These are phyloP conservation scores for Mimumesa dahlbomi DNA, from an alignment of 2,888 invertebrate genomes.

Conservation along the genomic window DNA sequence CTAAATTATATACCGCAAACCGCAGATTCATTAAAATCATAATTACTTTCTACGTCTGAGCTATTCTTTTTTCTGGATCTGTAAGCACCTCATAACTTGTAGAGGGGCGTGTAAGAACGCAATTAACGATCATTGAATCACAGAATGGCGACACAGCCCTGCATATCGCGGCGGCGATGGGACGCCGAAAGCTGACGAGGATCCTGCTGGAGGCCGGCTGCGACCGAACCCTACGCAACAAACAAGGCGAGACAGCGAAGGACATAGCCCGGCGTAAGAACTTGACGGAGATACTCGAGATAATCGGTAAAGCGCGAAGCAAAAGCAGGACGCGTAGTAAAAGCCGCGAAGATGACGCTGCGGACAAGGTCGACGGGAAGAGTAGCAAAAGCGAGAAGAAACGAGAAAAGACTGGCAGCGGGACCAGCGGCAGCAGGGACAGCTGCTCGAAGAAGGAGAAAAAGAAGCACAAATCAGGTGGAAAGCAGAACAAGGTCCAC, in stretches of 20 bases:
- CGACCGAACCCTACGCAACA: conserved; percentile 87
- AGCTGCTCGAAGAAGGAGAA: conserved; percentile 75
- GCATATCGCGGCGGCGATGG: conserved; percentile 97
- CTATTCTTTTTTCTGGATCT: no score
- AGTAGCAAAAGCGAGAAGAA: conserved; percentile 70
- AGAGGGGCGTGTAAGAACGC: no score
- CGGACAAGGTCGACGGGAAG: conserved; percentile 63
- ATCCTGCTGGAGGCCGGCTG: conserved; percentile 94
- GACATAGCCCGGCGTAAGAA: conserved; percentile 95
- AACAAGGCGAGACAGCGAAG: conserved; percentile 93
- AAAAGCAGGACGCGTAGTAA: conserved; percentile 73
- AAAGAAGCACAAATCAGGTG: conserved; percentile 74
- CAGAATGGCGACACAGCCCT: conserved; percentile 96
- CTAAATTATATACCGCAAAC: no score
- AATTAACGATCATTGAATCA: conserved; percentile 1
- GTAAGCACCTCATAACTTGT: no score
- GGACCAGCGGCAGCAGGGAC: conserved; percentile 82
- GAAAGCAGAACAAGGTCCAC: conserved; percentile 78
- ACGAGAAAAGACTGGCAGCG: conserved; percentile 81
- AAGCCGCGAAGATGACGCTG: conserved; percentile 61
- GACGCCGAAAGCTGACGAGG: conserved; percentile 93
- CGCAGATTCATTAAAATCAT: no score
- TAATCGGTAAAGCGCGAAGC: conserved; percentile 81
- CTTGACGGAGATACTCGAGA: conserved; percentile 90
- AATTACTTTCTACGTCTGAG: no score